Conservation (phyloP, 2,113 vertebrate species). For the Hiodon tergisus region DNA sequence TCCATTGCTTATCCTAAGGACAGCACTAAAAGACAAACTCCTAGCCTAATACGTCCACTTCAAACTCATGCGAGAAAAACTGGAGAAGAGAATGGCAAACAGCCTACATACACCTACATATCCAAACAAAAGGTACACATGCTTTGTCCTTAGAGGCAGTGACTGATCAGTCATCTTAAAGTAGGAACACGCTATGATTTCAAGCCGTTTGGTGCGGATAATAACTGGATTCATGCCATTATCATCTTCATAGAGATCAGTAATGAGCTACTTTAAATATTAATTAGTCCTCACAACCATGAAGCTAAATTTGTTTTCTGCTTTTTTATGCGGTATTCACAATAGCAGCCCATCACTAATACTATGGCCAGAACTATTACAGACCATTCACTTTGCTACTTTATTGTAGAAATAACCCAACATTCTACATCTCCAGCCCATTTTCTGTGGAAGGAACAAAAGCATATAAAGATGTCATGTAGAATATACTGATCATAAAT, state of each 20-base stretch:
- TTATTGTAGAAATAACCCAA: slow-evolving; percentile 1
- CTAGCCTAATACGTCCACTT: too few species aligned
- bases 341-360: too few species aligned
- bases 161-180: background rate
- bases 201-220: background rate
- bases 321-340: too few species aligned
- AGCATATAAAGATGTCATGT: slow-evolving; percentile 5
- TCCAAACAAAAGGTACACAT: slow-evolving; percentile 4
- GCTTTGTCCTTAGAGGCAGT: background rate
- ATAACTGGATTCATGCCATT: background rate
- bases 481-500: background rate
- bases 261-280: too few species aligned
- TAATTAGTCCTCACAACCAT: too few species aligned
- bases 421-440: background rate
- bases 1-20: too few species aligned
- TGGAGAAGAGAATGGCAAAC: background rate
- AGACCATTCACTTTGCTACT: too few species aligned
- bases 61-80: too few species aligned
- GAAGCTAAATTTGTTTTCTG: too few species aligned
- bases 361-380: too few species aligned
- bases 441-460: background rate
- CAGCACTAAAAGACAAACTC: too few species aligned
- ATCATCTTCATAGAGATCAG: too few species aligned
- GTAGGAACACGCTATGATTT: background rate
- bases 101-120: background rate